Conservation (phyloP, 2,113 vertebrate genomes). For the Channa argus region DNA sequence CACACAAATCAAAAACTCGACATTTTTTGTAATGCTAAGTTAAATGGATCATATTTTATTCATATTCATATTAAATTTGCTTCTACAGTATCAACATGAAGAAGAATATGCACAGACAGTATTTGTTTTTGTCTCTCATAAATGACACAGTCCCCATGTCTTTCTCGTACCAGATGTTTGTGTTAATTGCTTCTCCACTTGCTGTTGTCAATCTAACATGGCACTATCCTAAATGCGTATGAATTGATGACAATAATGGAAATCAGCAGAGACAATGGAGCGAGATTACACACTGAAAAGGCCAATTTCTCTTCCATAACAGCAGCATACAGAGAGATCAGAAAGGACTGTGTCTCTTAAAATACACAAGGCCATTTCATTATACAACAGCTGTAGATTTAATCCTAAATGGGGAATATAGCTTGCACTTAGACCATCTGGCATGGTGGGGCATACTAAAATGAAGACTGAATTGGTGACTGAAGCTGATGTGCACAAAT, state of each 20-base stretch:
- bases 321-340: constrained; percentile 38
- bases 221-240: constrained; percentile 61
- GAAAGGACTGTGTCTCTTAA: constrained; percentile 38
- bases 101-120: constrained; percentile 25
- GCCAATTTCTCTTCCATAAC: constrained; percentile 54
- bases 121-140: constrained; percentile 42
- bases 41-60: too few species aligned
- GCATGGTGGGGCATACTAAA: constrained; percentile 64
- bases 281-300: constrained; percentile 70
- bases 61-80: neutral
- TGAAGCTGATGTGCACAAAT: constrained; percentile 62
- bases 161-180: constrained; percentile 72
- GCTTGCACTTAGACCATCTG: constrained; percentile 79
- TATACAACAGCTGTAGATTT: constrained; percentile 71
- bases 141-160: constrained; percentile 30
- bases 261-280: constrained; percentile 72
- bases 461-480: constrained; percentile 71
- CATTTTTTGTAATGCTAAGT: neutral
- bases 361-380: constrained; percentile 68
- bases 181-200: constrained; percentile 72
- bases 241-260: constrained; percentile 73
- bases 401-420: constrained; percentile 76
- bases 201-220: constrained; percentile 66
- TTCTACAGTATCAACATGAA: neutral
- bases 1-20: neutral